Base-by-base conservation (phyloP, 1,140 invertebrate genomes). In the Drosophila bifasciata region DNA sequence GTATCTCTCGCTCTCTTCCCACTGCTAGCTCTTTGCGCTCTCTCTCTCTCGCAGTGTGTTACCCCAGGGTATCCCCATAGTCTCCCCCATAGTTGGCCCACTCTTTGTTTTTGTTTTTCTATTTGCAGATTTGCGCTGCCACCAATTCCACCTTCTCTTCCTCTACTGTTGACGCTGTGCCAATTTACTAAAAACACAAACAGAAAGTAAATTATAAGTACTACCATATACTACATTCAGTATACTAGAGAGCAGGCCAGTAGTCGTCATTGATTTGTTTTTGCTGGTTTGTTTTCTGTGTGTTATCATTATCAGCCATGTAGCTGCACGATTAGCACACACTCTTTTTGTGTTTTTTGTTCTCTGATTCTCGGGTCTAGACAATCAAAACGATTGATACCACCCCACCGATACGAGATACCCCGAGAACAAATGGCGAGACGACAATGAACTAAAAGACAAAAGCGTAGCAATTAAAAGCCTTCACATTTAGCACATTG, bases 231-330 rank as follows among this genome's bases (percentile, higher is more conserved):
- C n/a, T 51, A 5, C 17, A 32, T 32, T 1, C 11, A 5, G n/a
- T 48, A 41, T 39, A 53, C 19, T 43, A 49, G 16, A 9, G 32
- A 46, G n/a, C n/a, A n/a, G n/a, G n/a, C n/a, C n/a, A n/a, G 43
- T 28, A 19, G 8, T 58, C 39, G 49, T 61, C 55, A 71, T 23
- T n/a, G 56, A 64, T 46, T 69, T 64, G 28, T 11, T 36, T 16
- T n/a, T 32, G 11, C 15, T 25, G 17, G n/a, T 59, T 36, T 19
- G 1, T 3, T 25, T 43, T 53, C 16, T 25, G 8, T 19, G 59
- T 49, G 66, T 49, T 57, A 69, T 70, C 67, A 72, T 48, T 72
- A 64, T 73, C 57, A 72, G n/a, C n/a, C n/a, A n/a, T n/a, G n/a
- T n/a, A n/a, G 69, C 44, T 32, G 58, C 32, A 36, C 58, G 40